These are phyloP conservation scores for Haemorhous mexicanus DNA, from an alignment of 2,113 vertebrate genomes.

Conservation along the genomic window DNA sequence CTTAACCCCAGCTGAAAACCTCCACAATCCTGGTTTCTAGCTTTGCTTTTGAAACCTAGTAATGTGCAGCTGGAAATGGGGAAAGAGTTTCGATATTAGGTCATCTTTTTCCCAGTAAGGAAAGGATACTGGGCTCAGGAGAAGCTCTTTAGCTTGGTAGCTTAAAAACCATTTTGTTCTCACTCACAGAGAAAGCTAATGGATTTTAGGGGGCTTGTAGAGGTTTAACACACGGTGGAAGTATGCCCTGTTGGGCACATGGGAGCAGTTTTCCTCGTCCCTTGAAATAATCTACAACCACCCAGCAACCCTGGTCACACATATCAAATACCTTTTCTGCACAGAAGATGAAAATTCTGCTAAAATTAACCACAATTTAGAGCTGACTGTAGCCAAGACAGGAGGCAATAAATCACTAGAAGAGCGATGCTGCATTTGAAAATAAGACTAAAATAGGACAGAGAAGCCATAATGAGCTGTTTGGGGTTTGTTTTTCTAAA, in stretches of 20 bases:
- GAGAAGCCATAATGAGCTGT: conserved; percentile 36
- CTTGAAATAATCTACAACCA: not conserved
- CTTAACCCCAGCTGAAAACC: not conserved
- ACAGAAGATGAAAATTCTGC: conserved; percentile 33
- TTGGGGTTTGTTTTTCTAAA: conserved; percentile 55
- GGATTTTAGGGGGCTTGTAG: not conserved
- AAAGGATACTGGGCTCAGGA: not conserved
- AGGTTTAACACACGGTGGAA: not conserved
- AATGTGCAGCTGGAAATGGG: conserved; percentile 13
- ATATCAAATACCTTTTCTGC: not conserved
- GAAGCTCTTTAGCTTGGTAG: not conserved
- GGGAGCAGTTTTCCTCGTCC: not conserved
- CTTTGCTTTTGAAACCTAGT: conserved; percentile 13
- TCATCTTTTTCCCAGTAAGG: conserved; percentile 55
- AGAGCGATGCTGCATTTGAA: conserved; percentile 23
- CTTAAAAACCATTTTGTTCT: conserved; percentile 12
- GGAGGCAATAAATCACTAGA: conserved; percentile 48
- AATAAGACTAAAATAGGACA: conserved; percentile 53
- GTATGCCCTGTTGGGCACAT: not conserved
- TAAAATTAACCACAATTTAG: conserved; percentile 52
- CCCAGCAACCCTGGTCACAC: not conserved
- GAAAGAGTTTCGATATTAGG: conserved; percentile 15
- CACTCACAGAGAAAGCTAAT: not conserved
- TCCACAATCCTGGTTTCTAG: not conserved
- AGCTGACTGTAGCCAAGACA: not conserved